Evolutionary conservation across 2,888 invertebrate species (phyloP).

Genomic region (Drosophila borborema): DNA sequence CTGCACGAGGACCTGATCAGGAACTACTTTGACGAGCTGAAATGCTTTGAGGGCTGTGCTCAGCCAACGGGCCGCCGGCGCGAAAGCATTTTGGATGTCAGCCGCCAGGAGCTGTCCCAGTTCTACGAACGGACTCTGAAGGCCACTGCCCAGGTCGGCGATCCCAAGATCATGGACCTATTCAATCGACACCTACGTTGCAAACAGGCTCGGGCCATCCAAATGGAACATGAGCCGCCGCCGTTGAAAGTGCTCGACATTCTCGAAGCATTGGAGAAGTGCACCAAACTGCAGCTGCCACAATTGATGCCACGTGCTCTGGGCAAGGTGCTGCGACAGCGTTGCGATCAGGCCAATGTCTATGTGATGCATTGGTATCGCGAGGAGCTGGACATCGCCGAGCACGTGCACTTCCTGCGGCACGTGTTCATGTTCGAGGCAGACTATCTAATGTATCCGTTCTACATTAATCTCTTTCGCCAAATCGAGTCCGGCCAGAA

Average conservation of each 20-base stretch:
- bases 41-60: constrained; percentile 32
- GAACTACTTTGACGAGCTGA: constrained; percentile 67
- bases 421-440: constrained; percentile 86
- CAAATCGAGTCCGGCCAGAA: constrained; percentile 85
- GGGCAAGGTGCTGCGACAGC: constrained; percentile 84
- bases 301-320: constrained; percentile 85
- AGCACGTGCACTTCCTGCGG: constrained; percentile 86
- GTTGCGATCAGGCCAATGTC: constrained; percentile 84
- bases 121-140: constrained; percentile 3
- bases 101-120: neutral
- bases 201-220: neutral
- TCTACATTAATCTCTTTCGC: constrained; percentile 86
- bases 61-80: constrained; percentile 71
- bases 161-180: constrained; percentile 48
- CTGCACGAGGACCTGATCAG: constrained; percentile 74
- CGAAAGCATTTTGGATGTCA: neutral
- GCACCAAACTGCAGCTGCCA: constrained; percentile 82
- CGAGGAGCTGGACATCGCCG: constrained; percentile 85
- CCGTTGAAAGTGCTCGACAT: constrained; percentile 15
- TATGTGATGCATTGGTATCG: constrained; percentile 86
- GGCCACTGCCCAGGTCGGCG: constrained; percentile 1
- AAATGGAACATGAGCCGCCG: neutral
- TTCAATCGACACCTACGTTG: constrained; percentile 36
- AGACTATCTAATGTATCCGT: constrained; percentile 86
- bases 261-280: constrained; percentile 22